A percentile compares a stretch with the other conserved stretches of the same genome.
phyloP scores from a whole-genome alignment of 2,797 vertebrate genomes.

The Phyllotis vaccarum region DNA sequence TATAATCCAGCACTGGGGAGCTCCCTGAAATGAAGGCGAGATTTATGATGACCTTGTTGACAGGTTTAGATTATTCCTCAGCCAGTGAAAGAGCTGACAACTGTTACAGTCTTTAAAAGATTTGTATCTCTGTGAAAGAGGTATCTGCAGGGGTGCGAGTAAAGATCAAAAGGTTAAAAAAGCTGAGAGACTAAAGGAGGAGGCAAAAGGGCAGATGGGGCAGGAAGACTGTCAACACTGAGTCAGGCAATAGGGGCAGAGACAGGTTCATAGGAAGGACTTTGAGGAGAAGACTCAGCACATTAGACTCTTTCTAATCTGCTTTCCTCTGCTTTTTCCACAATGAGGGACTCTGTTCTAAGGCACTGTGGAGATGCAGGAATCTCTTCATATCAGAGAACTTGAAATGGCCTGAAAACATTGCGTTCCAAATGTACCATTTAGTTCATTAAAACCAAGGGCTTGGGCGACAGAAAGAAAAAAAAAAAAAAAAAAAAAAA shows the following conservation, averaged over 20 bases:
- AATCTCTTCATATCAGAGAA: background rate
- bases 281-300: background rate
- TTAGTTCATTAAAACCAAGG: slow-evolving; percentile 33
- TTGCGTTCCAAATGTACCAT: too few relatives aligned
- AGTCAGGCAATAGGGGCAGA: background rate
- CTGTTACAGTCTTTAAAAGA: slow-evolving; percentile 23
- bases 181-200: background rate
- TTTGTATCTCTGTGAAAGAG: background rate
- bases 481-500: too few relatives aligned
- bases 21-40: slow-evolving; percentile 30
- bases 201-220: background rate
- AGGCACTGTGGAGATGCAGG: background rate
- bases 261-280: background rate
- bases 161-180: slow-evolving; percentile 9
- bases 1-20: too few relatives aligned
- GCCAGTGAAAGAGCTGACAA: background rate
- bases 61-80: slow-evolving; percentile 19
- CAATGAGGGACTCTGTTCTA: slow-evolving; percentile 21
- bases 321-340: slow-evolving; percentile 3
- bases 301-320: slow-evolving; percentile 11
- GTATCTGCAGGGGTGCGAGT: background rate
- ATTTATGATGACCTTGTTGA: slow-evolving; percentile 3
- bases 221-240: background rate
- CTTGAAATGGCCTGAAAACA: background rate
- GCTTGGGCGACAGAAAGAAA: background rate